Evolutionary conservation across 2,888 invertebrate genomes (phyloP).

Genomic region (Chirona hameri): DNA sequence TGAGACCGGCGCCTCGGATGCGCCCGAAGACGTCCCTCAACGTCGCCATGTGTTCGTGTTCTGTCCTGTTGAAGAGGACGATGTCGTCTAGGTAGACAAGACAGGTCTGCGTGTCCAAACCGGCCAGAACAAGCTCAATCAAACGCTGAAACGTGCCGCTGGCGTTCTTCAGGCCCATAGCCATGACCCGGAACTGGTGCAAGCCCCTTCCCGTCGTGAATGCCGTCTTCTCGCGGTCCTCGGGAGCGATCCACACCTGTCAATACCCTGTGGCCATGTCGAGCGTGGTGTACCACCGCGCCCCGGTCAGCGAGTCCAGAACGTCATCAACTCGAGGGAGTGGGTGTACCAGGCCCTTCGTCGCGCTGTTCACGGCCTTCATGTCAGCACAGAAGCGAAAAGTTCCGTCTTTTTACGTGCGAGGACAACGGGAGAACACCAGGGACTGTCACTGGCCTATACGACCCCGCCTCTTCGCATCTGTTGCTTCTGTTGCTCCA

Average conservation of each 20-base stretch:
- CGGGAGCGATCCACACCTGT: background rate
- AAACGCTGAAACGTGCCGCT: background rate
- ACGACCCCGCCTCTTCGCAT: background rate
- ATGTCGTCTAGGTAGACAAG: background rate
- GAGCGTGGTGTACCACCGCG: background rate
- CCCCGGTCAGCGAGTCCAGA: too few relatives aligned
- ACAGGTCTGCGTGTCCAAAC: background rate
- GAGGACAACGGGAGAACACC: too few relatives aligned
- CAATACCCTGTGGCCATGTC: background rate
- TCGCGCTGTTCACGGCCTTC: background rate
- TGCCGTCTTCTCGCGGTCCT: too few relatives aligned
- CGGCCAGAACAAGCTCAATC: background rate
- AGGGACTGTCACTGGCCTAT: background rate
- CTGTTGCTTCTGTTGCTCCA: background rate
- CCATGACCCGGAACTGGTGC: too few relatives aligned
- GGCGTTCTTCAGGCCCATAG: too few relatives aligned
- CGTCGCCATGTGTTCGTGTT: too few relatives aligned
- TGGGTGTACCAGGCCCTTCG: background rate
- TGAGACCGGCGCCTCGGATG: background rate
- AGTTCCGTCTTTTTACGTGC: too few relatives aligned
- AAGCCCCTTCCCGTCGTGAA: too few relatives aligned
- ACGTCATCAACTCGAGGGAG: too few relatives aligned
- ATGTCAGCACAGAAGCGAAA: too few relatives aligned
- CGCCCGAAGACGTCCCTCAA: too few relatives aligned
- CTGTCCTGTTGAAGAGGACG: too few relatives aligned